Conservation (phyloP, 2,113 vertebrate genomes). For the Engraulis encrasicolus region DNA sequence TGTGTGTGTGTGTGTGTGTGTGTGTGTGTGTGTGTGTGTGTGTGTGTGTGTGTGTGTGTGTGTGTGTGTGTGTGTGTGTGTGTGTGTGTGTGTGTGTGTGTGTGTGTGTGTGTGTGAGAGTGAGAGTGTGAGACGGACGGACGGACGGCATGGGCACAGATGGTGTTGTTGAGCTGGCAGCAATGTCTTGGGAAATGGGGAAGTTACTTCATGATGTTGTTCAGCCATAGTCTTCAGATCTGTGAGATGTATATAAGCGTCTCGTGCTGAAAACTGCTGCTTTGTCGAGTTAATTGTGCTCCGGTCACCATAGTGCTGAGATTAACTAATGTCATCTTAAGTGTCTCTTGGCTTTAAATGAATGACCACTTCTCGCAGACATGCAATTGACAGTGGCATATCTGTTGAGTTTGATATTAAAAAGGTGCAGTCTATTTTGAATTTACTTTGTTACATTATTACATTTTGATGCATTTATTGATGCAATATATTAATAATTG, state of each 20-base stretch:
- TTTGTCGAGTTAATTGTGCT: background rate
- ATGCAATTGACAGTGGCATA: too few relatives aligned
- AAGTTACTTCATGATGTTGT: background rate
- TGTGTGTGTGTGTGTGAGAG: background rate
- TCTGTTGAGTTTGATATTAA: background rate
- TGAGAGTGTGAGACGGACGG: background rate
- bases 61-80: too few relatives aligned
- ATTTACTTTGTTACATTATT: too few relatives aligned
- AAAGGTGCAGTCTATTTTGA: background rate
- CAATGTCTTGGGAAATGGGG: background rate
- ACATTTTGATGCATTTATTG: too few relatives aligned
- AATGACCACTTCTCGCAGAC: too few relatives aligned
- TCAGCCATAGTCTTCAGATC: background rate
- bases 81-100: background rate
- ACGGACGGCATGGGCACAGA: too few relatives aligned
- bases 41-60: background rate
- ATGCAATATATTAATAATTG: too few relatives aligned
- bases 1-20: background rate
- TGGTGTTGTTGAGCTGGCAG: background rate
- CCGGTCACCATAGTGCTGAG: background rate
- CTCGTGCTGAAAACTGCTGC: background rate
- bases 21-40: constrained; percentile 1
- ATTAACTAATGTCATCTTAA: background rate
- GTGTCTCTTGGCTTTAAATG: background rate
- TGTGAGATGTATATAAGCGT: background rate